A percentile compares a stretch with the other conserved stretches of the same genome.
Conservation (phyloP, 2,113 vertebrate species). For the Leucopternis melanops region DNA sequence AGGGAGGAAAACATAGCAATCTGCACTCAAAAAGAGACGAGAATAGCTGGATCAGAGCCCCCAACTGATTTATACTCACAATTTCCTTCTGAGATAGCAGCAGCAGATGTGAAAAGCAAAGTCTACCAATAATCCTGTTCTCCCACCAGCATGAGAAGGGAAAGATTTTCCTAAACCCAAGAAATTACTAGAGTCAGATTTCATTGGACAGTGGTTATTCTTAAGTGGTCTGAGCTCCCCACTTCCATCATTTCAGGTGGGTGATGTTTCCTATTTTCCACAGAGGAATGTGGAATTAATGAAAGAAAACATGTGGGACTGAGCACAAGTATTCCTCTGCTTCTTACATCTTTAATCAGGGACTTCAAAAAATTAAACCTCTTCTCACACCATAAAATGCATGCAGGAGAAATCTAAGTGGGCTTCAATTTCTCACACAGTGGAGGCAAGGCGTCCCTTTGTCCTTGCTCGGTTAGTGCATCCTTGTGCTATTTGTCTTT, state of each 20-base stretch:
- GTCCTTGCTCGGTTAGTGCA: conserved; percentile 81
- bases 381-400: conserved; percentile 58
- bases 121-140: conserved; percentile 11
- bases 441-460: conserved; percentile 75
- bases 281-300: not conserved
- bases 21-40: conserved; percentile 12
- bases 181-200: not conserved
- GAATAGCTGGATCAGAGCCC: conserved; percentile 23
- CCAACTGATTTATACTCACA: conserved; percentile 48
- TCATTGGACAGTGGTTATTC: not conserved
- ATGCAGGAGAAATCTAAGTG: conserved; percentile 58
- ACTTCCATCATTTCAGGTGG: not conserved
- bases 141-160: not conserved
- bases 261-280: not conserved
- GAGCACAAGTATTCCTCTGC: conserved; percentile 56
- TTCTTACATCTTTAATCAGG: conserved; percentile 48
- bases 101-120: not conserved
- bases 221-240: not conserved
- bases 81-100: conserved; percentile 38
- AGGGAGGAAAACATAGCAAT: conserved; percentile 44
- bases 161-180: not conserved
- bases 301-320: not conserved
- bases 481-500: conserved; percentile 84
- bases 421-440: conserved; percentile 56
- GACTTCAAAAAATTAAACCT: conserved; percentile 65